Evolutionary conservation across 1,140 invertebrate species (phyloP).

Genomic region (Brachionus paranguensis): DNA sequence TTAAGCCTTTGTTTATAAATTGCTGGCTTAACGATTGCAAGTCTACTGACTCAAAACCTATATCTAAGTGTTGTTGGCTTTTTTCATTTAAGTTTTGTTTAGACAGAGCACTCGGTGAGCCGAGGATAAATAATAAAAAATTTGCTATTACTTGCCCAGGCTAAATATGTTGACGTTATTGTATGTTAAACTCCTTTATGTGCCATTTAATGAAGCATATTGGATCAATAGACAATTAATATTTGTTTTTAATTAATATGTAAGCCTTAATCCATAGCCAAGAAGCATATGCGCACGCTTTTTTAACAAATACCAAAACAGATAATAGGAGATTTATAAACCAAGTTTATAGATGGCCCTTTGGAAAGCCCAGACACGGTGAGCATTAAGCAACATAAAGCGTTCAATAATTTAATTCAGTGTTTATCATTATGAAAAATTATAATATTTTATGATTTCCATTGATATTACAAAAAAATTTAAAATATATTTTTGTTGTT

Average conservation of each 20-base stretch:
- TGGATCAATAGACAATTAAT: constrained; percentile 19
- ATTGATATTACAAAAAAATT: not conserved
- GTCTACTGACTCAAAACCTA: not conserved
- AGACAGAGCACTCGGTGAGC: not conserved
- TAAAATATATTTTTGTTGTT: not conserved
- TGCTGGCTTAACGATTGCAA: not conserved
- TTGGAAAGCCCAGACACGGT: not conserved
- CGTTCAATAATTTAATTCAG: not conserved
- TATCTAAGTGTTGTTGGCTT: not conserved
- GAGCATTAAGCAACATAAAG: not conserved
- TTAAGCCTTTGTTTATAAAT: not conserved
- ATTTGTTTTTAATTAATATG: constrained; percentile 28
- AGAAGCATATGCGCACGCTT: not conserved
- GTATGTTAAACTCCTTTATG: constrained; percentile 15
- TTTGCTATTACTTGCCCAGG: not conserved
- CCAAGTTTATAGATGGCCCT: not conserved
- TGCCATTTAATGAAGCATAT: not conserved
- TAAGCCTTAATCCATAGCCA: not conserved
- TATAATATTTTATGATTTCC: constrained; percentile 24
- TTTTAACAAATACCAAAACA: constrained; percentile 19
- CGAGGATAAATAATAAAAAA: not conserved
- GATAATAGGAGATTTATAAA: not conserved
- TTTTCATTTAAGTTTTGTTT: not conserved
- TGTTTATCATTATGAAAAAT: constrained; percentile 14
- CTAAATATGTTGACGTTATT: constrained; percentile 11